Evolutionary conservation across 2,797 vertebrate genomes (phyloP).

Genomic region (Vipera latastei): DNA sequence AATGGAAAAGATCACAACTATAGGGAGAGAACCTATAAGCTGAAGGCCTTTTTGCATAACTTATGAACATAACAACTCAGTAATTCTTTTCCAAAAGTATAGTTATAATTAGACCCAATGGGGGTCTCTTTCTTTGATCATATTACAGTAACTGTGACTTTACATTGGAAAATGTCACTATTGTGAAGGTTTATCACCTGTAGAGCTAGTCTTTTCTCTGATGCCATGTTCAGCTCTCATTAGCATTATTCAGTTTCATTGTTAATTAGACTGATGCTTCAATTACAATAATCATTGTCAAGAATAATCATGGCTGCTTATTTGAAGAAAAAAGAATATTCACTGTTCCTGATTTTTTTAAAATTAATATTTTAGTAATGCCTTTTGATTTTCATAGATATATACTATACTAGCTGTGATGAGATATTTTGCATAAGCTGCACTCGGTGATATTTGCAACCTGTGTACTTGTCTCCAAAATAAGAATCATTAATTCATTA

Average conservation of each 20-base stretch:
- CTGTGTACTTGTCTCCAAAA: background rate
- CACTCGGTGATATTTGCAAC: background rate
- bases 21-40: conserved; percentile 88
- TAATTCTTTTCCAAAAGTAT: conserved; percentile 86
- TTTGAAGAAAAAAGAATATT: conserved; percentile 64
- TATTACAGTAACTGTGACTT: conserved; percentile 95
- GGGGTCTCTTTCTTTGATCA: conserved; percentile 97
- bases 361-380: conserved; percentile 41
- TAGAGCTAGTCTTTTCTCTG: conserved; percentile 93
- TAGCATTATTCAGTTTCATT: conserved; percentile 90
- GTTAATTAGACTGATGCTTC: conserved; percentile 95
- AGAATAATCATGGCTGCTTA: conserved; percentile 68
- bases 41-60: conserved; percentile 91
- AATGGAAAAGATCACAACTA: conserved; percentile 96
- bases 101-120: conserved; percentile 99
- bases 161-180: conserved; percentile 99
- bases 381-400: background rate
- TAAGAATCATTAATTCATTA: background rate
- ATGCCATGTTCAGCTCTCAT: conserved; percentile 88
- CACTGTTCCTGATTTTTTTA: conserved; percentile 24
- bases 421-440: background rate
- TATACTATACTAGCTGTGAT: background rate
- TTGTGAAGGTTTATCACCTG: conserved; percentile 99
- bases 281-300: conserved; percentile 79
- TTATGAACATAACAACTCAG: conserved; percentile 90